phyloP scores from a whole-genome alignment of 2,113 vertebrate species.

The Capricornis sumatraensis region DNA sequence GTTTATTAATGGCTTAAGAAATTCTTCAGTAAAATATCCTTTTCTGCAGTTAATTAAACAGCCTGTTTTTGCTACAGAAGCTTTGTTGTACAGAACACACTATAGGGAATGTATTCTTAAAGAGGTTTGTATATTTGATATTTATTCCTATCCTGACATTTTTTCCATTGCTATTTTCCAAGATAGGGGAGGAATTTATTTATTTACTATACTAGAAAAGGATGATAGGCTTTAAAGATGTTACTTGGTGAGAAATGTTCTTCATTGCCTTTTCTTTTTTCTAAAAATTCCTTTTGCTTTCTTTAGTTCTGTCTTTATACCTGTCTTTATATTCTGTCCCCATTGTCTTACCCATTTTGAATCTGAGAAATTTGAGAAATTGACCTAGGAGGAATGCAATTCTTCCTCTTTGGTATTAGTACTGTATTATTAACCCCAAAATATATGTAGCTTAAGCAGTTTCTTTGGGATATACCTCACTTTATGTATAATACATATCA shows the following conservation, averaged over 20 bases:
- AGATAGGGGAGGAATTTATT: neutral
- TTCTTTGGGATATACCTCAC: neutral
- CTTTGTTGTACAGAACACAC: neutral
- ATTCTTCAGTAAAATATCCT: neutral
- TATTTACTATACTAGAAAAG: neutral
- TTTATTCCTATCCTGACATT: neutral
- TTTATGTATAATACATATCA: neutral
- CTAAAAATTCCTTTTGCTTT: neutral
- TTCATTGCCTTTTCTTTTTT: neutral
- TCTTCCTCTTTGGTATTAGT: neutral
- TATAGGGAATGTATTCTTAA: neutral
- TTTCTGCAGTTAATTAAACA: neutral
- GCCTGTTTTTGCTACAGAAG: neutral
- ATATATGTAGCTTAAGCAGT: neutral
- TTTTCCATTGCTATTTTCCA: neutral
- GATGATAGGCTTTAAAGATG: neutral
- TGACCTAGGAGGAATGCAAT: neutral
- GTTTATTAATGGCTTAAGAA: neutral
- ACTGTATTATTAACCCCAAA: neutral
- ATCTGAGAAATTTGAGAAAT: neutral
- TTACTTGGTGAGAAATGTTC: slow-evolving; percentile 3
- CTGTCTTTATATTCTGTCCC: neutral
- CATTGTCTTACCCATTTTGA: slow-evolving; percentile 15
- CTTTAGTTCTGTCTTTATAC: neutral
- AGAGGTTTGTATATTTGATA: neutral